These are phyloP conservation scores for Rattus rattus DNA, from an alignment of 2,113 vertebrate species.

Conservation along the genomic window DNA sequence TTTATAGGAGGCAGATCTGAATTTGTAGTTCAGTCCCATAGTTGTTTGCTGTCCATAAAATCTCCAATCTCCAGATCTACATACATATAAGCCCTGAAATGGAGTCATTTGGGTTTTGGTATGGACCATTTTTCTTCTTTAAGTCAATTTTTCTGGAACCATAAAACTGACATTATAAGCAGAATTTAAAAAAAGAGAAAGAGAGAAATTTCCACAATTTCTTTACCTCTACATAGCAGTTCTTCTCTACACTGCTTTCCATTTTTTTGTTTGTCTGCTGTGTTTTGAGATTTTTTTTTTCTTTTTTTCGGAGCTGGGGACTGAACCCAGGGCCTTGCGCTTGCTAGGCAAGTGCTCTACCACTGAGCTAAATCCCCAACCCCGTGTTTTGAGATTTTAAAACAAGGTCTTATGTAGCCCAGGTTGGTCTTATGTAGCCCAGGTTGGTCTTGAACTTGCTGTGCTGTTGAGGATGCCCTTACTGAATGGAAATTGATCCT, in stretches of 20 bases:
- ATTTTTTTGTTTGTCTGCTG: not conserved
- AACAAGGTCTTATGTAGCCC: not conserved
- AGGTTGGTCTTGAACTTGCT: not conserved
- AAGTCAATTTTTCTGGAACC: not conserved
- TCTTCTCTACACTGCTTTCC: not conserved
- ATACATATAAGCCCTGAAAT: not conserved
- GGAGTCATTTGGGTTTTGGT: not conserved
- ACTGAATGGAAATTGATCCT: not conserved
- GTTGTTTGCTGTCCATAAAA: not conserved
- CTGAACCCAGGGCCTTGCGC: no score
- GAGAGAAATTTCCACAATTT: not conserved
- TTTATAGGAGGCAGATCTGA: not conserved
- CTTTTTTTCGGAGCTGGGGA: no score
- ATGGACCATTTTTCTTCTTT: not conserved
- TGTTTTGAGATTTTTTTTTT: not conserved
- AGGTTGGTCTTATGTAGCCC: not conserved
- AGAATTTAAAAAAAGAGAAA: not conserved
- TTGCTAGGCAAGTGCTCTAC: no score
- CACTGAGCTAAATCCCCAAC: no score
- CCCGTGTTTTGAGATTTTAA: not conserved
- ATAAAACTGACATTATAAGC: constrained; percentile 41
- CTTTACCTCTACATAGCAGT: not conserved
- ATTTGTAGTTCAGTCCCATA: not conserved
- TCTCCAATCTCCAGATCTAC: not conserved
- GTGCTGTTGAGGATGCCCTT: not conserved